Evolutionary conservation across 2,888 invertebrate species (phyloP), one percentile per base, ranked within the genome.

Genomic region (Leucoma salicis): DNA sequence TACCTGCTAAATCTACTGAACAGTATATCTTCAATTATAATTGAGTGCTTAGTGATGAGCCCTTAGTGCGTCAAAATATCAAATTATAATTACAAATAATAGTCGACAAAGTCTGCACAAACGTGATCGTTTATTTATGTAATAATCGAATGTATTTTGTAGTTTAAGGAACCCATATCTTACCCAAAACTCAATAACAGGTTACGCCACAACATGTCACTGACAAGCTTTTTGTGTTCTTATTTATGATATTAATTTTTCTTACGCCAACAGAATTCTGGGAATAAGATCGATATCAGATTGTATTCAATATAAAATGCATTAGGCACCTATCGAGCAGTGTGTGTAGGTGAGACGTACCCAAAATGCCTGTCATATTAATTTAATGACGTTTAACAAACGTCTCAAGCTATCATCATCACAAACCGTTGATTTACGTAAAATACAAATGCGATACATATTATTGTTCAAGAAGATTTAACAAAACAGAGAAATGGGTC

Each of bases 361-460:
- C 42, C 52, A 69, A 74, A 21, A 84, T 81, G 67, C 52, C 72
- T 64, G 63, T 70, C 74, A 77, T 77, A 74, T 73, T 65, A 77
- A 71, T 67, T 67, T 42, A 53, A 70, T 76, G 80, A 82, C 62
- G 68, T 71, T 67, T 78, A 78, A 76, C 66, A 69, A 68, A 53
- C 67, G 54, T 42, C 40, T 44, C 31, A 49, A 65, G 65, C 79
- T 81, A 82, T 84, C 84, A 84, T 74, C 78, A 60, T 72, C 53
- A 39, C 70, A 78, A 84, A 79, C 67, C 66, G 78, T 77, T 75
- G 77, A 72, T 83, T 85, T 87, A 85, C 77, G 84, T 82, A 83
- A 85, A 83, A 83, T 81, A 79, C 66, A 51, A 55, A 62, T 60
- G 63, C 71, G 70, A 72, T 64, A 66, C 53, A 66, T 69, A 76